A percentile compares a stretch with the other conserved stretches of the same genome.
Conservation (phyloP, 2,797 vertebrate genomes). For the Notoglanidium macrostoma region DNA sequence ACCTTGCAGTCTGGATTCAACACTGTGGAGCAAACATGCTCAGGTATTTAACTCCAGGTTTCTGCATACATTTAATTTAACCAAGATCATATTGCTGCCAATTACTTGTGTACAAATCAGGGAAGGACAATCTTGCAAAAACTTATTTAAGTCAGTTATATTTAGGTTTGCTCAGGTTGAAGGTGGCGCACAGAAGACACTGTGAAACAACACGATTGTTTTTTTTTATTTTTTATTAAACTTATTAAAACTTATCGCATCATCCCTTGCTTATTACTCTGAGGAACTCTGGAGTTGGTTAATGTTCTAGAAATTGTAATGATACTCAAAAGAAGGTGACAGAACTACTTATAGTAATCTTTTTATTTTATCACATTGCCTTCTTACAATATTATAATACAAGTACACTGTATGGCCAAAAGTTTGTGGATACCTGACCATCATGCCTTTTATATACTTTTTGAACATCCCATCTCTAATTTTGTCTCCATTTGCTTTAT, state of each 20-base stretch:
- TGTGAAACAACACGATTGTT: background rate
- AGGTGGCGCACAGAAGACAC: background rate
- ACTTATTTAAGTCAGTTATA: background rate
- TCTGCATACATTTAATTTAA: background rate
- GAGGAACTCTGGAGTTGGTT: background rate
- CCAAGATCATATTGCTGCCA: background rate
- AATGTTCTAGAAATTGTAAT: background rate
- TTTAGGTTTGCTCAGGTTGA: background rate
- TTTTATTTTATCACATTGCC: background rate
- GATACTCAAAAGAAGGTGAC: background rate
- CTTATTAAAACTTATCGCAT: background rate
- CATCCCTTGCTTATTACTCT: background rate
- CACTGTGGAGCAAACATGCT: conserved; percentile 62
- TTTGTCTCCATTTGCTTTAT: background rate
- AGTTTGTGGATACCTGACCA: background rate
- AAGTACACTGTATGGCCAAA: background rate
- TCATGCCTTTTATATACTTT: background rate
- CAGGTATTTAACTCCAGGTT: conserved; percentile 57
- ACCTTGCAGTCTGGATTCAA: conserved; percentile 62
- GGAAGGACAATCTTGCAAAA: background rate
- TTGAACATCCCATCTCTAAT: background rate
- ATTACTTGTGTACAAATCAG: background rate
- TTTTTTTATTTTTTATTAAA: background rate
- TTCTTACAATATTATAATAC: background rate
- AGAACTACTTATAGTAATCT: background rate